Base-by-base conservation (phyloP, 2,113 vertebrate genomes). In the Prochilodus magdalenae region DNA sequence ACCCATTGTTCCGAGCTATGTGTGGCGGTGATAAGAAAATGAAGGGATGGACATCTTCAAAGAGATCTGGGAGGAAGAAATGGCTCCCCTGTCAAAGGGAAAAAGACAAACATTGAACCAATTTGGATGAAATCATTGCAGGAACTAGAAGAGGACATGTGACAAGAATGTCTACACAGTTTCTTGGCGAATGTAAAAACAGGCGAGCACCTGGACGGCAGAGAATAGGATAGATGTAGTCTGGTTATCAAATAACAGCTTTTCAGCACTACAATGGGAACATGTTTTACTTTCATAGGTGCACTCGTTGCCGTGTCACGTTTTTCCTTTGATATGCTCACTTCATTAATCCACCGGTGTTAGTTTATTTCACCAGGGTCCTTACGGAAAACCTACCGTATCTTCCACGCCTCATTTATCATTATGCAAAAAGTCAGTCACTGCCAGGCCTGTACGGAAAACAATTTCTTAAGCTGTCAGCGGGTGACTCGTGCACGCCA, bases 91-190 rank as follows among this genome's bases (percentile, higher is more conserved):
- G 47, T 55, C 40, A 29, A 72, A 55, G 33, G 63, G 55, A 27
- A 83, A 55, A 83, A 86, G 51, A 83, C 78, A 84, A 86, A 81
- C 33, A 67, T 40, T 67, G 73, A 81, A 70, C 49, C 63, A 81
- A 81, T 81, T 84, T 86, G 70, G 36, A 74, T 81, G 79, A 72
- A 77, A 75, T 81, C 78, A 71, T 78, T 74, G n/a, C 79, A 73
- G 62, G 57, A 62, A 3, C 12, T 30, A 69, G 44, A 78, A 67
- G 18, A 49, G 27, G 47, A 65, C 15, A 66, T 51, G 12, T 66
- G 44, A 66, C 27, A 77, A 4, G 22, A 69, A 33, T 53, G 49
- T 33, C 62, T 30, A 30, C 40, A 65, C 40, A 18, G 49, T 51
- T 18, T 29, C 15, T 24, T 63, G 24, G 27, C 26, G 29, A 30